These are phyloP conservation scores for Dugesia japonica DNA, from an alignment of 2,888 invertebrate genomes.

Conservation along the genomic window DNA sequence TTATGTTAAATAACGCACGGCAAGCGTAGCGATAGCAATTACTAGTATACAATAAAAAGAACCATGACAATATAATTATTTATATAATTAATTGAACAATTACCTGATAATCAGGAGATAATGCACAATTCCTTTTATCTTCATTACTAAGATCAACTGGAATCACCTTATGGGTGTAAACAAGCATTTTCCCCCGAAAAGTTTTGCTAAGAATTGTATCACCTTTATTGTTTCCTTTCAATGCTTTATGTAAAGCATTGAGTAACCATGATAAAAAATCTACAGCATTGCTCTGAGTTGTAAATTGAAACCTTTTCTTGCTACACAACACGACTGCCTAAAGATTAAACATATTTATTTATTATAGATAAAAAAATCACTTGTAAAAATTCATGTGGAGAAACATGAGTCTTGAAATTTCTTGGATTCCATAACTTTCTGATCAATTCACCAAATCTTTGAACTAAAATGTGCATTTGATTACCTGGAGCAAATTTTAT, in stretches of 20 bases:
- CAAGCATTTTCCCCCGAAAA: conserved; percentile 57
- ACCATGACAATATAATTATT: too few relatives aligned
- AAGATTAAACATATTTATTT: too few relatives aligned
- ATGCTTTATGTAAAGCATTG: conserved; percentile 77
- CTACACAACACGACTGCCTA: conserved; percentile 81
- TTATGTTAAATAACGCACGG: too few relatives aligned
- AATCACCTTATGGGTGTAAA: conserved; percentile 55
- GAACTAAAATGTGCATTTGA: conserved; percentile 70
- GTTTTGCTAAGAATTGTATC: conserved; percentile 85
- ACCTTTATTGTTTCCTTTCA: conserved; percentile 66
- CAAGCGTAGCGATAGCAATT: too few relatives aligned
- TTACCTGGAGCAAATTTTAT: conserved; percentile 82
- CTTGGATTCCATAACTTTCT: conserved; percentile 95
- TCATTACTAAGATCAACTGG: conserved; percentile 34
- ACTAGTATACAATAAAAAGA: too few relatives aligned
- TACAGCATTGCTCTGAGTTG: conserved; percentile 92
- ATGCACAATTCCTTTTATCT: conserved; percentile 28
- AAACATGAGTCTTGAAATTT: conserved; percentile 96
- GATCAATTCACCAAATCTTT: conserved; percentile 75
- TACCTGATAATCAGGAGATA: not conserved
- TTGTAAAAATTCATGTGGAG: conserved; percentile 98
- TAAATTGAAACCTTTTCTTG: conserved; percentile 88
- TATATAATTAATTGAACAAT: too few relatives aligned
- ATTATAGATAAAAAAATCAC: too few relatives aligned
- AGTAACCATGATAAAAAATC: conserved; percentile 95